A percentile compares a stretch with the other conserved stretches of the same genome.
These are phyloP conservation scores for Drosophila obscura DNA, from an alignment of 1,140 invertebrate genomes.

Conservation along the genomic window DNA sequence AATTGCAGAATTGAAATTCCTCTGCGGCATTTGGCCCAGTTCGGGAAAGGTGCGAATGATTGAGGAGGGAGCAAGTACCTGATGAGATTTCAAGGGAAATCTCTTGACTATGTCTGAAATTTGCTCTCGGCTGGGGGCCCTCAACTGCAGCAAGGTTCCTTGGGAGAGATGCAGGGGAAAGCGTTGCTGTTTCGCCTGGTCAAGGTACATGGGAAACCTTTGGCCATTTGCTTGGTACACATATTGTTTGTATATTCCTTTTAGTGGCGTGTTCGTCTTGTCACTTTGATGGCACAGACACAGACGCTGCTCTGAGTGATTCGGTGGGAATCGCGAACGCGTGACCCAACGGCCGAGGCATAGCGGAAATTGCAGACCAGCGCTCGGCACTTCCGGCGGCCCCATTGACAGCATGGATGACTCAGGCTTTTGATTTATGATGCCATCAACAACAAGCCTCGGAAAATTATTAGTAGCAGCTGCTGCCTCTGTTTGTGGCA, in stretches of 20 bases:
- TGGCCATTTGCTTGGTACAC: too few species aligned
- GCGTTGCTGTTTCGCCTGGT: too few species aligned
- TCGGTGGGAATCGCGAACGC: constrained; percentile 11
- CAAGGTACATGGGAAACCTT: too few species aligned
- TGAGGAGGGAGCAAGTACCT: constrained; percentile 25
- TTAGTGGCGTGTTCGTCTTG: too few species aligned
- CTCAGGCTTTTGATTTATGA: constrained; percentile 53
- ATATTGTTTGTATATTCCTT: too few species aligned
- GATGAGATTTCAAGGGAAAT: constrained; percentile 20
- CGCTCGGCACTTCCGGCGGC: constrained; percentile 54
- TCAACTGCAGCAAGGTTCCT: too few species aligned
- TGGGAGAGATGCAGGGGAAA: too few species aligned
- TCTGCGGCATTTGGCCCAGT: constrained; percentile 17
- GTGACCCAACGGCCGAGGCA: constrained; percentile 6
- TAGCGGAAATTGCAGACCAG: constrained; percentile 51
- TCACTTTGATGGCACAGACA: too few species aligned
- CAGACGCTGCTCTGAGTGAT: constrained; percentile 1
- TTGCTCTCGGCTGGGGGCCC: too few species aligned
- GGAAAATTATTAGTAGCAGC: constrained; percentile 62
- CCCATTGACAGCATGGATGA: constrained; percentile 52
- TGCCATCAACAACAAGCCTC: constrained; percentile 26
- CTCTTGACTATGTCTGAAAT: constrained; percentile 9
- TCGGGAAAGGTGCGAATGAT: constrained; percentile 12
- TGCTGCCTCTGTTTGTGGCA: constrained; percentile 33
- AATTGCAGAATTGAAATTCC: constrained; percentile 15